Conservation (phyloP, 2,797 vertebrate genomes). For the Helostoma temminkii region DNA sequence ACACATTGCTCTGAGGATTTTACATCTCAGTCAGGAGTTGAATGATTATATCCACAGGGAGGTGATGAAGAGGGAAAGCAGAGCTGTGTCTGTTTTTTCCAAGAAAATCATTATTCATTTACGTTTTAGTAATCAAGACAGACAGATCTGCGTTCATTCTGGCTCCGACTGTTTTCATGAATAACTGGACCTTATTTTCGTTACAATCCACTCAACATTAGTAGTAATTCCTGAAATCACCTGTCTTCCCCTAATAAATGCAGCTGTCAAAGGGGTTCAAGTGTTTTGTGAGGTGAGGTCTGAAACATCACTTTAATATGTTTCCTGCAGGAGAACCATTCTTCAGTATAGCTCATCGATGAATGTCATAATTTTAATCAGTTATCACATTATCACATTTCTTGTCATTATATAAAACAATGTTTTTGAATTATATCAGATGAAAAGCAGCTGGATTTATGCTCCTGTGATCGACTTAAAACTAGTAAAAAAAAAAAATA, state of each 20-base stretch:
- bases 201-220: slow-evolving; percentile 1
- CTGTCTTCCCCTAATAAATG: background rate
- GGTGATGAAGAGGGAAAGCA: background rate
- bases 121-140: background rate
- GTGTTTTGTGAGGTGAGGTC: background rate
- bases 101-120: background rate
- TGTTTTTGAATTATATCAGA: background rate
- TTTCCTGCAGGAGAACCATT: background rate
- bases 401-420: background rate
- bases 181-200: background rate
- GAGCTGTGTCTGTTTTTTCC: background rate
- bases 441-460: background rate
- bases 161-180: background rate
- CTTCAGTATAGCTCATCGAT: background rate
- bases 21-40: background rate
- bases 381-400: background rate
- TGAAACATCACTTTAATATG: background rate
- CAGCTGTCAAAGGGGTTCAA: background rate
- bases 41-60: background rate
- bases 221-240: slow-evolving; percentile 4
- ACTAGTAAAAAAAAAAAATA: too few relatives aligned
- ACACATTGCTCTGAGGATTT: background rate
- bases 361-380: slow-evolving; percentile 3
- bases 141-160: background rate
- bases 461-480: too few relatives aligned